Base-by-base conservation (phyloP, 1,140 invertebrate genomes). In the Lepeophtheirus salmonis region DNA sequence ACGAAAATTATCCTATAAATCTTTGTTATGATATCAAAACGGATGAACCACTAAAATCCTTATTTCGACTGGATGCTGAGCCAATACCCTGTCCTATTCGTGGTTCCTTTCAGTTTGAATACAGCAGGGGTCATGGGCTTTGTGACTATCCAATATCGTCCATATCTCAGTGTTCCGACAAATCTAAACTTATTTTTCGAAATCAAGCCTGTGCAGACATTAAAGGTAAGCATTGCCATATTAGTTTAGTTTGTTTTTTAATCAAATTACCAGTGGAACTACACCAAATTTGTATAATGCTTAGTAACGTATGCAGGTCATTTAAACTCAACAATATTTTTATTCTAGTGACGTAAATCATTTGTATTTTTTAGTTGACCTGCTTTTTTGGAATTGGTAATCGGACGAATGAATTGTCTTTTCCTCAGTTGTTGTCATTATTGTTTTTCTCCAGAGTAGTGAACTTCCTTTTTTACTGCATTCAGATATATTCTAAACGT, bases 141-240 rank as follows among this genome's bases (percentile, higher is more conserved):
- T 89, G 86, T 70, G 77, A 65, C 14, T 77, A 77, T 66, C 85
- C 86, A 0, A 75, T 78, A 16, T 87, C 84, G 13, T 80, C 78
- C 30, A 81, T 84, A 12, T 84, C 87, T 67, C 80, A 82, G 59
- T 89, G 85, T 68, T 88, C 83, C 0, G 83, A 88, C 66, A 80
- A 86, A 64, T 84, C 81, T 1, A 74, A 82, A 54, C 72, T 88
- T 14, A 74, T 91, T 48, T 79, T 94, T 65, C 81, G 82, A 68
- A 91, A 89, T 70, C 87, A 91, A 74, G 88, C 88, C n/a, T 92
- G 89, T 71, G 84, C 87, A 0, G 87, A 92, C 70, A 80, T 90
- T 3, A 76, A 78, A n/a, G 30, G 30, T 41, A 41, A n/a, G 30
- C 6, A 70, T 70, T 65, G 70, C 74, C 75, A 66, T 68, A 54